Evolutionary conservation across 2,888 invertebrate species (phyloP), one percentile per base, ranked within the genome.

Genomic region (Sphaerophoria rueppellii): DNA sequence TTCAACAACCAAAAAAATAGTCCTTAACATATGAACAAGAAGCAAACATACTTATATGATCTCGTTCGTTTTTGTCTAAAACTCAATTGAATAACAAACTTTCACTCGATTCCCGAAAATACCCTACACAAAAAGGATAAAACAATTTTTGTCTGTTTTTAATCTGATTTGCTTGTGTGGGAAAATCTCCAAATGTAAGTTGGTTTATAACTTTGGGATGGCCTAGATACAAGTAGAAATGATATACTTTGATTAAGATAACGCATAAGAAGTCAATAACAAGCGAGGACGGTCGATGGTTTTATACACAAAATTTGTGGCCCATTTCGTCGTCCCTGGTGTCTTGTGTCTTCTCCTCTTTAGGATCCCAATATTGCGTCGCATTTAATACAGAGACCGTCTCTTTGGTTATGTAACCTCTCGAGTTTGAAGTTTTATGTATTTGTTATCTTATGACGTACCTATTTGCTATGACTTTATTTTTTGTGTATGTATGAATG

Each of bases 71-170:
- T 72, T 73, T 34, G 34, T 35, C 9, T 16, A 37, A 46, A 46
- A 24, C 65, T 7, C 61, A 77, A 63, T 35, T 35, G 65, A 70
- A 77, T 70, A 76, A 76, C 43, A 76, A 70, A 63, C 24, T 71
- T 71, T 70, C 32, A 32, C n/a, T 65, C 50, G 65, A 50, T 65
- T 50, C 14, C 3, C 2, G 37, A 16, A 16, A 32, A 11, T 3
- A 2, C 9, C 40, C 37, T 4, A n/a, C 12, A 37, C 14, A 32
- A 11, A 48, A 32, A 63, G 48, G 46, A 48, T 14, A 7, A 48
- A 60, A 40, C 9, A 40, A n/a, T 40, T 16, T 37, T 14, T 35
- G 14, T 35, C 34, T 7, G 24, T 14, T 5, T 50, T 11, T 14
- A 24, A 24, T 50, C 2, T 3, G 4, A 5, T 37, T 14, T 32